phyloP scores from a whole-genome alignment of 2,113 vertebrate genomes.

The Mesoclemmys tuberculata region DNA sequence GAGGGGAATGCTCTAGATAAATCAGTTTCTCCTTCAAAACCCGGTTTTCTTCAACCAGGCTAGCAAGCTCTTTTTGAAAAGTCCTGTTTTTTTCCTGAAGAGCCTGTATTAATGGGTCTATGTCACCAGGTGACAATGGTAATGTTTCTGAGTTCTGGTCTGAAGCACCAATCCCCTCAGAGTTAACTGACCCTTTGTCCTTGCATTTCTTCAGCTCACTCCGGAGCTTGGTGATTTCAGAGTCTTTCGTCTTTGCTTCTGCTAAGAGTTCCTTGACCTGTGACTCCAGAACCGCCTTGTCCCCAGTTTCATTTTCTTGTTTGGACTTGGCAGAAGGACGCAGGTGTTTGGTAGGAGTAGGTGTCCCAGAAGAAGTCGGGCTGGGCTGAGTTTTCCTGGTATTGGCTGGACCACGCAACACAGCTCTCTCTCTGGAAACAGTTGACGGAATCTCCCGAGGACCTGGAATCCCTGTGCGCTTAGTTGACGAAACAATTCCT shows the following conservation, averaged over 20 bases:
- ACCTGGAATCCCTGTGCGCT: constrained; percentile 93
- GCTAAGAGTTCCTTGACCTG: constrained; percentile 94
- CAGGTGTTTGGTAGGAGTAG: constrained; percentile 86
- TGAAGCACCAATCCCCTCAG: constrained; percentile 64
- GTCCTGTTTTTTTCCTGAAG: constrained; percentile 90
- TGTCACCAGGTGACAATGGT: constrained; percentile 69
- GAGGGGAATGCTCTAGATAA: constrained; percentile 83
- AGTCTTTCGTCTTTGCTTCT: constrained; percentile 94
- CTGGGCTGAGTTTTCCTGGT: constrained; percentile 88
- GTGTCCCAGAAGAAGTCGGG: constrained; percentile 88
- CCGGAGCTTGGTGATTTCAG: constrained; percentile 91
- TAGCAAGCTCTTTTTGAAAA: constrained; percentile 89
- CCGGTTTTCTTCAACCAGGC: constrained; percentile 90
- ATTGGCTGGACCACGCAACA: constrained; percentile 82
- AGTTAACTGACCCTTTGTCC: constrained; percentile 75
- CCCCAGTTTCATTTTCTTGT: constrained; percentile 83
- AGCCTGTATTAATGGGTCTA: constrained; percentile 81
- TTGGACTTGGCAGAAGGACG: constrained; percentile 83
- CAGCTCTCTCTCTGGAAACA: constrained; percentile 85
- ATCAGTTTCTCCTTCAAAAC: constrained; percentile 89
- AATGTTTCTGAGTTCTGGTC: constrained; percentile 57
- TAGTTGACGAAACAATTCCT: constrained; percentile 82
- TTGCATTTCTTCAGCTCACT: constrained; percentile 89
- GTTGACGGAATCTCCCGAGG: constrained; percentile 86
- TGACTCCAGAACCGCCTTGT: constrained; percentile 87